Evolutionary conservation across 1,140 invertebrate species (phyloP), one percentile per base, ranked within the genome.

Genomic region (Eueides isabella): DNA sequence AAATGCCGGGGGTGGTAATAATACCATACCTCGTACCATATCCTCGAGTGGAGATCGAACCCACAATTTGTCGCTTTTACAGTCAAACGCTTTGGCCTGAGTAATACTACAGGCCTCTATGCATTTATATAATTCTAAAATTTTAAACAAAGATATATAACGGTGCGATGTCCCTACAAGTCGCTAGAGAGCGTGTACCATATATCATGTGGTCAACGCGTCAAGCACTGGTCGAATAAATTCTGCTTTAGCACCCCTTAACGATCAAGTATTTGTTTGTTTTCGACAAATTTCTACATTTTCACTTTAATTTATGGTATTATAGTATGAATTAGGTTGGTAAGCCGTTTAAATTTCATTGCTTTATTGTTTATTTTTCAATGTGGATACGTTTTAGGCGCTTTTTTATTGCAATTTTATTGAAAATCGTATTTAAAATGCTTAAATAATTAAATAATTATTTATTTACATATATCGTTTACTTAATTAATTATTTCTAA

Each of bases 211-310:
- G 68, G 71, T 75, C 79, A 71, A 33, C 61, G 41, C 71, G 74
- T 79, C 71, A 71, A 61, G 23, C 72, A 33, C 65, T 73, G 76
- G 64, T 70, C 65, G 41, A 70, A 78, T 78, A 78, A 80, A 80
- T 80, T 67, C 71, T 70, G 72, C 78, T 80, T 78, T 76, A 76
- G 71, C 74, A 73, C 78, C 78, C 72, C 72, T 78, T 78, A 78
- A 72, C 74, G 63, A 75, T 71, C 74, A 73, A 72, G 72, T 69
- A 80, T 80, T 80, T 80, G 76, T 78, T 80, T 80, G 76, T 80
- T 77, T 75, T 71, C 73, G 76, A 71, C 72, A 78, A 74, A 71
- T 67, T 35, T 72, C 29, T 55, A 62, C 69, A 77, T 77, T 74
- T 67, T 48, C 48, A 61, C 69, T 66, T 70, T 71, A 71, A 71